Evolutionary conservation across 2,888 invertebrate species (phyloP).

Genomic region (Lapara coniferarum): DNA sequence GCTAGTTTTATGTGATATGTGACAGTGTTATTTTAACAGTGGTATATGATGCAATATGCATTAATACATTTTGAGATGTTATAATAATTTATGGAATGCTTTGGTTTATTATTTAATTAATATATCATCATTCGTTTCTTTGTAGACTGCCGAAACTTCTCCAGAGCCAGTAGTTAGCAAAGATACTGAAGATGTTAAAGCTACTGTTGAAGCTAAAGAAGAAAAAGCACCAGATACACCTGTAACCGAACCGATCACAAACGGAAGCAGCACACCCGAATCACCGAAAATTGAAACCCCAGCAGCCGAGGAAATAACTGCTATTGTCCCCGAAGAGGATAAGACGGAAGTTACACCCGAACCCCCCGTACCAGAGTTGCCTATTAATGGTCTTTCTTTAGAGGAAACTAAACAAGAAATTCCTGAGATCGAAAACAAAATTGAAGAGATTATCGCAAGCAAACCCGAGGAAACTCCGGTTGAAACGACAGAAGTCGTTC

Average conservation of each 20-base stretch:
- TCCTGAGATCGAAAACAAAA: slow-evolving; percentile 47
- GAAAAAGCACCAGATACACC: slow-evolving; percentile 79
- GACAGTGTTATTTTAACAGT: slow-evolving; percentile 15
- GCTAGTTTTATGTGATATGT: slow-evolving; percentile 25
- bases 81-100: slow-evolving; percentile 22
- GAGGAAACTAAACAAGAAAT: slow-evolving; percentile 63
- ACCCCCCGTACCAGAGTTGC: slow-evolving; percentile 50
- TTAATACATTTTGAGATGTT: slow-evolving; percentile 30
- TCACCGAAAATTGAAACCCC: slow-evolving; percentile 60
- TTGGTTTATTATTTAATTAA: neutral
- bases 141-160: slow-evolving; percentile 70
- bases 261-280: slow-evolving; percentile 75
- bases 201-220: slow-evolving; percentile 61
- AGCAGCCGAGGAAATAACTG: slow-evolving; percentile 40
- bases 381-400: slow-evolving; percentile 71
- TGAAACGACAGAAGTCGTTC: slow-evolving; percentile 65
- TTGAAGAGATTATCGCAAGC: slow-evolving; percentile 39
- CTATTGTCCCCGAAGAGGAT: slow-evolving; percentile 48
- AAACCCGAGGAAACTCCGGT: slow-evolving; percentile 46
- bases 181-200: slow-evolving; percentile 61
- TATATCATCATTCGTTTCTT: slow-evolving; percentile 37
- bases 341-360: slow-evolving; percentile 64
- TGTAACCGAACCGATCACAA: slow-evolving; percentile 76
- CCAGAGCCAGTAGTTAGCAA: slow-evolving; percentile 63
- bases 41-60: neutral